These are phyloP conservation scores for Limnephilus auricula DNA, from an alignment of 2,888 invertebrate species.

Conservation along the genomic window DNA sequence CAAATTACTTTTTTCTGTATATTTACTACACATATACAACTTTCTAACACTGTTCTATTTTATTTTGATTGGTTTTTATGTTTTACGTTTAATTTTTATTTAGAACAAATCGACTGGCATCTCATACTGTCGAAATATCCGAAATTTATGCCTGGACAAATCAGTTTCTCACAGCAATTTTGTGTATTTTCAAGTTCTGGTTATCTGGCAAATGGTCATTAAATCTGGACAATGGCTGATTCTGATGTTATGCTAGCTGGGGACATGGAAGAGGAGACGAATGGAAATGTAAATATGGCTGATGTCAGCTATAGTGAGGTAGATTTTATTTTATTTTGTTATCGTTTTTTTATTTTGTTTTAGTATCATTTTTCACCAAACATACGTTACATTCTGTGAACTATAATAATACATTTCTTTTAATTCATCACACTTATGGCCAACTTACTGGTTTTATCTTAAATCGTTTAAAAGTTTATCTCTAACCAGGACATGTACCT, in stretches of 20 bases:
- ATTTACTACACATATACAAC: slow-evolving; percentile 28
- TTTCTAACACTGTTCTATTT: slow-evolving; percentile 20
- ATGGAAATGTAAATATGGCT: slow-evolving; percentile 78
- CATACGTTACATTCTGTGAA: not conserved
- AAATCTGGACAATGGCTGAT: slow-evolving; percentile 69
- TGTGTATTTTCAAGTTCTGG: slow-evolving; percentile 54
- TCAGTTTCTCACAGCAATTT: slow-evolving; percentile 32
- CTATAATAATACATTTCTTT: not conserved
- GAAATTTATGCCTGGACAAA: slow-evolving; percentile 9
- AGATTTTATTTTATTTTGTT: slow-evolving; percentile 54
- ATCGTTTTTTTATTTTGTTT: slow-evolving; percentile 35
- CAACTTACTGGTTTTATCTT: slow-evolving; percentile 8
- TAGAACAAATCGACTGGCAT: not conserved
- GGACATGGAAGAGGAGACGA: slow-evolving; percentile 78
- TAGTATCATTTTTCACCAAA: slow-evolving; percentile 10
- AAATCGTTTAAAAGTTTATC: not conserved
- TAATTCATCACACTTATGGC: not conserved
- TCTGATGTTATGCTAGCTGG: slow-evolving; percentile 75
- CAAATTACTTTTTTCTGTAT: not conserved
- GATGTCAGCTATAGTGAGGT: slow-evolving; percentile 74
- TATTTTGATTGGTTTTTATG: slow-evolving; percentile 18
- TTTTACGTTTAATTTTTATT: slow-evolving; percentile 26
- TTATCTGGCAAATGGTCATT: slow-evolving; percentile 56
- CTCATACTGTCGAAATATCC: slow-evolving; percentile 13
- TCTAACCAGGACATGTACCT: not conserved